These are phyloP conservation scores for Perccottus glenii DNA, from an alignment of 2,113 vertebrate genomes.

Conservation along the genomic window DNA sequence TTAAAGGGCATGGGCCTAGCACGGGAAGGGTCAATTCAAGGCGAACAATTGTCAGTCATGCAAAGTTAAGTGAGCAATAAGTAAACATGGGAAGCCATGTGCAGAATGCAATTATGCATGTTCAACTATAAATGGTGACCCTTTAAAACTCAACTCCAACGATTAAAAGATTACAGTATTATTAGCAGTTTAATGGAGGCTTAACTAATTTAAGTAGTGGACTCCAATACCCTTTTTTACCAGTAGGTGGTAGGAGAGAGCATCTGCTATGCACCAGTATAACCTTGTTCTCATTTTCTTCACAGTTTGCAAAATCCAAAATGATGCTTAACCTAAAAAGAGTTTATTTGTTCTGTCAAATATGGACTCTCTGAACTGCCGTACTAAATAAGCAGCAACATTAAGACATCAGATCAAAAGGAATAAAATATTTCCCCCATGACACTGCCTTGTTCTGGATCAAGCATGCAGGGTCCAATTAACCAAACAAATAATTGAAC, in stretches of 20 bases:
- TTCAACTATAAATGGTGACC: slow-evolving; percentile 2
- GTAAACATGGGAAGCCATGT: slow-evolving; percentile 12
- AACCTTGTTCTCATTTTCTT: slow-evolving; percentile 62
- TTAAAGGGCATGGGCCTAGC: slow-evolving; percentile 41
- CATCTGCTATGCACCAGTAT: slow-evolving; percentile 11
- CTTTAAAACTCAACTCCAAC: slow-evolving; percentile 1
- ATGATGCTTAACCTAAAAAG: slow-evolving; percentile 77
- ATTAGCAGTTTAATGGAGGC: not conserved
- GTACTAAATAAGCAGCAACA: slow-evolving; percentile 68
- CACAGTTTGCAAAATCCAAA: slow-evolving; percentile 70
- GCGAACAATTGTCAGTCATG: slow-evolving; percentile 46
- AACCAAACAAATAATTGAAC: slow-evolving; percentile 78
- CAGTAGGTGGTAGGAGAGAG: slow-evolving; percentile 65
- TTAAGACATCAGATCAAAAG: slow-evolving; percentile 77
- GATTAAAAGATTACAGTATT: not conserved
- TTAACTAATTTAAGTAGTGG: not conserved
- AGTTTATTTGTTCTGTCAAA: slow-evolving; percentile 78
- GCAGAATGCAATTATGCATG: slow-evolving; percentile 31
- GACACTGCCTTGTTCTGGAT: slow-evolving; percentile 65
- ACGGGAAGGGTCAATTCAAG: slow-evolving; percentile 23
- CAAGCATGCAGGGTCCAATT: slow-evolving; percentile 73
- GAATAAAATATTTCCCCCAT: slow-evolving; percentile 75
- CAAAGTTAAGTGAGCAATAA: slow-evolving; percentile 47
- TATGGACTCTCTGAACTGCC: slow-evolving; percentile 63
- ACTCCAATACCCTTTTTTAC: slow-evolving; percentile 13